Percentiles rank a stretch among this genome's conserved stretches.
These are phyloP conservation scores for Tuberolachnus salignus DNA, from an alignment of 2,888 invertebrate species.

Conservation along the genomic window DNA sequence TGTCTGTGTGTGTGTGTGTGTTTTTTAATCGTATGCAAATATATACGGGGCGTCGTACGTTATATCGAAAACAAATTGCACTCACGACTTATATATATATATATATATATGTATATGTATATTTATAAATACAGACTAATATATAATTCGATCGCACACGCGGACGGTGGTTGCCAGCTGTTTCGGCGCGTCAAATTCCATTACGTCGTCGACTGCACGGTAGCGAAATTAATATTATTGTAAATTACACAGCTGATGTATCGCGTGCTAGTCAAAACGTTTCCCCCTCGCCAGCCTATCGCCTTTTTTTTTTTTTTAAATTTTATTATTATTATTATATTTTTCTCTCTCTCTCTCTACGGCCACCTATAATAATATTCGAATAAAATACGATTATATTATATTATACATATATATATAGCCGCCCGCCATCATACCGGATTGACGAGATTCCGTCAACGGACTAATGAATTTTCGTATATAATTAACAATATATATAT, in stretches of 20 bases:
- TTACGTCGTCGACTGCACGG: background rate
- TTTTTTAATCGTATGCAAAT: no score
- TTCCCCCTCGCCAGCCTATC: no score
- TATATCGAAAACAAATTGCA: background rate
- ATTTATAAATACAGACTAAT: background rate
- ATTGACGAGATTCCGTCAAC: slow-evolving; percentile 47
- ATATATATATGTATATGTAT: no score
- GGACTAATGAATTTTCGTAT: background rate
- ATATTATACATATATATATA: no score
- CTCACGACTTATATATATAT: background rate
- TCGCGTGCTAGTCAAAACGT: slow-evolving; percentile 39
- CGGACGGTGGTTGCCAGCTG: background rate
- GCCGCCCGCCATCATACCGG: slow-evolving; percentile 3
- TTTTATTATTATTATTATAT: background rate
- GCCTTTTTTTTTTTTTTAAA: background rate
- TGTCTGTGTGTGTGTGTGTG: no score
- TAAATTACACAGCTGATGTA: slow-evolving; percentile 16
- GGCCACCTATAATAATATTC: slow-evolving; percentile 15
- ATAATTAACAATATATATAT: no score
- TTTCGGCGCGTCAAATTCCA: slow-evolving; percentile 17
- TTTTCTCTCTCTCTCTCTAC: no score
- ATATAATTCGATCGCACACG: background rate
- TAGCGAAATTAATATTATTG: slow-evolving; percentile 11
- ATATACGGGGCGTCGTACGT: no score
- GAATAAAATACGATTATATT: slow-evolving; percentile 38